phyloP scores from a whole-genome alignment of 2,113 vertebrate species.

The Cacatua alba region DNA sequence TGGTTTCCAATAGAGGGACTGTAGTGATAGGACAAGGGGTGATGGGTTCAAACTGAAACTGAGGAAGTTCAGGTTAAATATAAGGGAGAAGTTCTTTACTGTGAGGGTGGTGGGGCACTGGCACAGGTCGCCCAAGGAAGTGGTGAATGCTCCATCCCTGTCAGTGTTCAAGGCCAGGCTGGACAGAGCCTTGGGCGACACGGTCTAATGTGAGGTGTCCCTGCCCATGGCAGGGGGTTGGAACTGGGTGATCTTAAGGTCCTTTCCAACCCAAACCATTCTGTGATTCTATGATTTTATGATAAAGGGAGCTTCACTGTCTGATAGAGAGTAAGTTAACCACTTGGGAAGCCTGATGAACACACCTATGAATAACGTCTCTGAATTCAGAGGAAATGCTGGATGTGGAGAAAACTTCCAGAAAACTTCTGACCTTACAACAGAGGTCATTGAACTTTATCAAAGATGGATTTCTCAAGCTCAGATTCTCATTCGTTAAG shows the following conservation, averaged over 20 bases:
- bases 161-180: not conserved
- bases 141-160: not conserved
- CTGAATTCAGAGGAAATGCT: not conserved
- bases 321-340: not conserved
- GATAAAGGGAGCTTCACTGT: not conserved
- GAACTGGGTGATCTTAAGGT: not conserved
- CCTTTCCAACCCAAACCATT: not conserved
- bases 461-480: not conserved
- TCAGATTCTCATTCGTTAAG: not conserved
- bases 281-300: not conserved
- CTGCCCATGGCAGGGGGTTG: not conserved
- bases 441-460: not conserved
- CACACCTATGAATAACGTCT: not conserved
- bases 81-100: not conserved
- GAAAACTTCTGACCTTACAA: not conserved
- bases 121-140: not conserved
- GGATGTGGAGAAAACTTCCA: not conserved
- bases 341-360: not conserved
- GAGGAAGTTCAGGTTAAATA: not conserved
- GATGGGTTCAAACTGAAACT: not conserved
- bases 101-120: too few relatives aligned
- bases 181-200: not conserved
- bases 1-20: not conserved
- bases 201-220: not conserved
- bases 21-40: not conserved